These are phyloP conservation scores for Trematomus loennbergii DNA, from an alignment of 2,113 vertebrate species.

Conservation along the genomic window DNA sequence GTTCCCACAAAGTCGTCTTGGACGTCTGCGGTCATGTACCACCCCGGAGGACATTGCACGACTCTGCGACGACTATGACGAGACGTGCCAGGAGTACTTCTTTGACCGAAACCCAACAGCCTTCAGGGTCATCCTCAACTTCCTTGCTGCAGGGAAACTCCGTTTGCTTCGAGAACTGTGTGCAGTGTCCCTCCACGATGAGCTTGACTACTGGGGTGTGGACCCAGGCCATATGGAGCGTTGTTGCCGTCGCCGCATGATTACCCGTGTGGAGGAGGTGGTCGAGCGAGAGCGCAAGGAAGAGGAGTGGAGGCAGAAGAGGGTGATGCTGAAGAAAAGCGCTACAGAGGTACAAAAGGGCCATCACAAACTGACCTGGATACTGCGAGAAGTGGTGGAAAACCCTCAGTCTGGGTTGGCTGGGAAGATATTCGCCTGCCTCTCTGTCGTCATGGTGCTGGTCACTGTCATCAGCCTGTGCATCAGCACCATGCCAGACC, in stretches of 20 bases:
- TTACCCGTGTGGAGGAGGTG: conserved; percentile 87
- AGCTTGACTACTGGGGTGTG: conserved; percentile 95
- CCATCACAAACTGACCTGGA: conserved; percentile 82
- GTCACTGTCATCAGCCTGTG: conserved; percentile 96
- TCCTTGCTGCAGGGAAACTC: conserved; percentile 92
- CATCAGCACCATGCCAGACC: conserved; percentile 96
- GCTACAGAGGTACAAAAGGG: conserved; percentile 73
- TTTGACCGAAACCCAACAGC: conserved; percentile 93
- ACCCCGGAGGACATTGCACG: conserved; percentile 88
- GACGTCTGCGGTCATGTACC: conserved; percentile 88
- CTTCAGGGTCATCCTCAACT: conserved; percentile 92
- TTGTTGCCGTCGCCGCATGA: conserved; percentile 90
- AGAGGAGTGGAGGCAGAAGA: conserved; percentile 80
- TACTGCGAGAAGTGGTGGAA: conserved; percentile 91
- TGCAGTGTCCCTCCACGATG: conserved; percentile 93
- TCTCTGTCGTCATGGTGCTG: conserved; percentile 93
- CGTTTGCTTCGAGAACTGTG: conserved; percentile 91
- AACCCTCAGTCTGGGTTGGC: conserved; percentile 93
- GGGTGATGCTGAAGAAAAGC: conserved; percentile 60
- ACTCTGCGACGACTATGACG: conserved; percentile 95
- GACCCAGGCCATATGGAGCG: conserved; percentile 90
- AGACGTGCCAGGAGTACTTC: conserved; percentile 91
- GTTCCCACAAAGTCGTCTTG: conserved; percentile 92
- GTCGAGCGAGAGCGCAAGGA: conserved; percentile 85
- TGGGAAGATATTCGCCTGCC: conserved; percentile 93